Conservation (phyloP, 2,797 vertebrate genomes). For the Simalia tracyae region DNA sequence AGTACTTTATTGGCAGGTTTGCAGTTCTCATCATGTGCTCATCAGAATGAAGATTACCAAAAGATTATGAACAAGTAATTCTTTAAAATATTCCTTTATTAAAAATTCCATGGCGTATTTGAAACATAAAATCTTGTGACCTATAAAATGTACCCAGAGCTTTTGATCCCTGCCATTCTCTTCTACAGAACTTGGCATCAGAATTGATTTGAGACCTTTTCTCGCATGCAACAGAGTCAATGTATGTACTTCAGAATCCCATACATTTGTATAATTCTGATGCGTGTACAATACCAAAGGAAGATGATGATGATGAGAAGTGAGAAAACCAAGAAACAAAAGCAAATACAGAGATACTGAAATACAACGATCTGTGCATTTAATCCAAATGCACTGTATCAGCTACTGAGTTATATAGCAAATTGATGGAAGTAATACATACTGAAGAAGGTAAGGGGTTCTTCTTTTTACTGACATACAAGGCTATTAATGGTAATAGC, state of each 20-base stretch:
- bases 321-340: background rate
- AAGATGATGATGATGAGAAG: background rate
- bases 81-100: constrained; percentile 51
- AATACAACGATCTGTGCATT: background rate
- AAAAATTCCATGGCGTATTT: constrained; percentile 50
- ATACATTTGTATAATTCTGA: background rate
- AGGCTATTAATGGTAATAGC: background rate
- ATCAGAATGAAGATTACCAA: constrained; percentile 32
- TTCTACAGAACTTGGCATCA: constrained; percentile 10
- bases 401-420: background rate
- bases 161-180: constrained; percentile 12
- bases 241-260: constrained; percentile 34
- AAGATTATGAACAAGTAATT: constrained; percentile 38
- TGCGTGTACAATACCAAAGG: background rate
- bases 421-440: background rate
- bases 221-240: background rate
- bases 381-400: background rate
- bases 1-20: constrained; percentile 32
- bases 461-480: background rate
- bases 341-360: constrained; percentile 6
- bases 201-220: background rate
- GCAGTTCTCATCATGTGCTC: constrained; percentile 47
- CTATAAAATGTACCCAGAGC: constrained; percentile 29
- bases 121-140: constrained; percentile 37
- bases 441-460: background rate